Conservation (phyloP, 2,113 vertebrate genomes). For the Oreochromis tanganicae region DNA sequence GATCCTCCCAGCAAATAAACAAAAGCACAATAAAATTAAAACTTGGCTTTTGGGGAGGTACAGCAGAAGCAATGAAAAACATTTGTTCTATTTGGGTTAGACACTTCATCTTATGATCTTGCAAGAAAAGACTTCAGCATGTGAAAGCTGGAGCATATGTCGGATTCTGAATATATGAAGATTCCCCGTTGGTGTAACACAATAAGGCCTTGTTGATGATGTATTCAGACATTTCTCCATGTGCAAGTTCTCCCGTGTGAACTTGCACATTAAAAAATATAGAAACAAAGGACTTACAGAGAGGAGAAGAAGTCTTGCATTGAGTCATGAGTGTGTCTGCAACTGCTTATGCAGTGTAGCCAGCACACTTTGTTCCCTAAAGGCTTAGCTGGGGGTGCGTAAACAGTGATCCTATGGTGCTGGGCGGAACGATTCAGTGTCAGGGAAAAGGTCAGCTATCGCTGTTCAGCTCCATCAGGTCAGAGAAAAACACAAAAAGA, state of each 20-base stretch:
- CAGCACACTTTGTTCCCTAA: conserved; percentile 35
- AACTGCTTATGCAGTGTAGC: conserved; percentile 39
- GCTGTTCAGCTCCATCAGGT: conserved; percentile 65
- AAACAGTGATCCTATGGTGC: conserved; percentile 70
- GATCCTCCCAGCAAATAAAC: conserved; percentile 56
- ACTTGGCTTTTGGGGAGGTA: conserved; percentile 14
- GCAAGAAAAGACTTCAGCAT: conserved; percentile 24
- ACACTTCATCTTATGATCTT: conserved; percentile 35
- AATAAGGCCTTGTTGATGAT: conserved; percentile 57
- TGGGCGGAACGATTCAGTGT: conserved; percentile 64
- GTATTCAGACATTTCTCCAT: conserved; percentile 45
- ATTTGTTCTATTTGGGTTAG: conserved; percentile 26
- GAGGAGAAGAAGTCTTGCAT: conserved; percentile 5
- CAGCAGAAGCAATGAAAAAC: conserved; percentile 38
- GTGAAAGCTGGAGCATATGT: conserved; percentile 42
- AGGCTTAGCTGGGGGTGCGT: conserved; percentile 50
- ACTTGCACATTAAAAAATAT: conserved; percentile 46
- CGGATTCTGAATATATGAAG: conserved; percentile 30
- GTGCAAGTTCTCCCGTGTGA: conserved; percentile 36
- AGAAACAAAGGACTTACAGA: conserved; percentile 52
- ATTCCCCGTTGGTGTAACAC: conserved; percentile 38
- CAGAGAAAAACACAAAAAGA: conserved; percentile 68
- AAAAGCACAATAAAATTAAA: conserved; percentile 44
- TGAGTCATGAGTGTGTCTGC: conserved; percentile 1
- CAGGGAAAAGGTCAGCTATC: conserved; percentile 72